Evolutionary conservation across 2,113 vertebrate genomes (phyloP), one percentile per base, ranked within the genome.

Genomic region (Heptranchias perlo): DNA sequence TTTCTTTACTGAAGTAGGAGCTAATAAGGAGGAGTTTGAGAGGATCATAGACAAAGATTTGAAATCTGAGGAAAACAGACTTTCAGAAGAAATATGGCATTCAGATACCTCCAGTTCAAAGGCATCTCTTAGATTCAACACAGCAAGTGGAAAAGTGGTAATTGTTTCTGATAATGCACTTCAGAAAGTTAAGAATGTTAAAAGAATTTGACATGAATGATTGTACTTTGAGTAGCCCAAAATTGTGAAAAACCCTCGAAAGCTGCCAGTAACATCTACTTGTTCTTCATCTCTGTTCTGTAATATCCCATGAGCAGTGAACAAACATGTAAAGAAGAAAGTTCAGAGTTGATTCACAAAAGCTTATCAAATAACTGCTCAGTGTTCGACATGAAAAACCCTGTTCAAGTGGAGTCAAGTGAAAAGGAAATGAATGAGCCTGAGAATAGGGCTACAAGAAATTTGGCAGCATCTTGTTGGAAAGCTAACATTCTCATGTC

Each of bases 1-100:
- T 31, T 96, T 99, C 73, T 98, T 99, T 97, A 97, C 98, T 96
- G 98, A 98, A 97, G 96, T 98, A 25, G 98, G 98, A 96, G 96
- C 92, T 35, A 94, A n/a, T 96, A 0, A 62, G 78, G 44, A 96
- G 14, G 47, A 69, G 14, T 52, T 52, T 49, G 25, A 95, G 39
- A 91, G 25, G 6, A 49, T 35, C 25, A 49, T 47, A 23, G 94
- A 73, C 13, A 73, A 95, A 69, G 65, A 52, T 69, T 14, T 69
- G 47, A 69, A 49, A 31, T 69, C 64, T 28, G 52, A 7, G 5
- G 96, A 96, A 84, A 96, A 0, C 18, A 96, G 78, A 82, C 16
- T 61, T 2, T 58, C 96, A 62, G 96, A 96, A 96, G 76, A 18
- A 3, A 73, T 94, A 91, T 95, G 52, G 64, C 96, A 96, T 96